Evolutionary conservation across 2,888 invertebrate species (phyloP).

Genomic region (Acleris holmiana): DNA sequence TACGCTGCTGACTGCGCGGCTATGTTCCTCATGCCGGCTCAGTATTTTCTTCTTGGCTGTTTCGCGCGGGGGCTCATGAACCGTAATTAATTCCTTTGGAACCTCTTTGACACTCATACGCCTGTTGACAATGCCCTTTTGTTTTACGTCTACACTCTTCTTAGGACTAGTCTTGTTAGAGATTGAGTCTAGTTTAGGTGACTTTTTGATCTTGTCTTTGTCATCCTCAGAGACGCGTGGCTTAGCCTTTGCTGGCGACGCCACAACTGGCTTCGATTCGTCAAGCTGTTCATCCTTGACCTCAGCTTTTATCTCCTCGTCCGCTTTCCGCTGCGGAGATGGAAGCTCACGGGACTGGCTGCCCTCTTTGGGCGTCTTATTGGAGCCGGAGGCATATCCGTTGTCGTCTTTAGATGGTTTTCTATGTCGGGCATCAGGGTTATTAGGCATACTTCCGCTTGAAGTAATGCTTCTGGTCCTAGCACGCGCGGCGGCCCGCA

Average conservation of each 20-base stretch:
- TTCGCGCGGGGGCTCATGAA: constrained; percentile 43
- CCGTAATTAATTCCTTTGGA: constrained; percentile 47
- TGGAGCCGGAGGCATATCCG: constrained; percentile 62
- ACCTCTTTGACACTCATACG: constrained; percentile 48
- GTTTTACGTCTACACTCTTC: constrained; percentile 58
- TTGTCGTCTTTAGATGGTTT: constrained; percentile 76
- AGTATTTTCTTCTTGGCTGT: constrained; percentile 47
- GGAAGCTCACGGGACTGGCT: constrained; percentile 84
- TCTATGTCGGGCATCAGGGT: constrained; percentile 82
- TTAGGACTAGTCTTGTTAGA: constrained; percentile 57
- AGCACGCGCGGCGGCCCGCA: constrained; percentile 85
- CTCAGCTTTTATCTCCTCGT: constrained; percentile 83
- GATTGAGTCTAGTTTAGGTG: constrained; percentile 43
- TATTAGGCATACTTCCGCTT: constrained; percentile 87
- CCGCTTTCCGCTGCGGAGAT: constrained; percentile 86
- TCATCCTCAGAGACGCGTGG: constrained; percentile 64
- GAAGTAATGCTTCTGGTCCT: constrained; percentile 87
- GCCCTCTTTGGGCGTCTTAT: constrained; percentile 84
- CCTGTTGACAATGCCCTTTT: constrained; percentile 56
- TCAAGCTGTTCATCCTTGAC: constrained; percentile 66
- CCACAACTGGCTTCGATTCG: constrained; percentile 58
- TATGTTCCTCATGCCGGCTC: constrained; percentile 47
- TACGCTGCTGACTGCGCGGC: constrained; percentile 43
- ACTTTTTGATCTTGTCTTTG: constrained; percentile 54
- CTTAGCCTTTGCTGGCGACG: constrained; percentile 47